Evolutionary conservation across 2,888 invertebrate species (phyloP).

Genomic region (Melitaea athalia): DNA sequence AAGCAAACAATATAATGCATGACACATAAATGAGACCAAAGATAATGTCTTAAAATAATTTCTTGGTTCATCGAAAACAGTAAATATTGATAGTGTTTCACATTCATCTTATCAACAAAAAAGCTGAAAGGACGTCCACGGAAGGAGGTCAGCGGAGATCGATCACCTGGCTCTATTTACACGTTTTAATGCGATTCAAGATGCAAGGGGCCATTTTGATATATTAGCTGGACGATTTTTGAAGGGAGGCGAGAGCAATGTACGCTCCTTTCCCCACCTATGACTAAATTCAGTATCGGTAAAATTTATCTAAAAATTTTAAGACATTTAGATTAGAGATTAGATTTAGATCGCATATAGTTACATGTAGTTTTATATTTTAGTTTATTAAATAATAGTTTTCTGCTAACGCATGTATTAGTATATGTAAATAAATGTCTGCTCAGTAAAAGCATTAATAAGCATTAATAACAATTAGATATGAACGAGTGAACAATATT

Average conservation of each 20-base stretch:
- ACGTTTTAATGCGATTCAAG: slow-evolving; percentile 28
- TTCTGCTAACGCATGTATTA: too few species aligned
- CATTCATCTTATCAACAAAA: slow-evolving; percentile 32
- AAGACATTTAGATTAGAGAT: too few species aligned
- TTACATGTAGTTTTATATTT: too few species aligned
- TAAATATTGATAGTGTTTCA: slow-evolving; percentile 25
- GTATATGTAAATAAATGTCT: too few species aligned
- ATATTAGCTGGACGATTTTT: neutral
- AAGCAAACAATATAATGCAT: neutral
- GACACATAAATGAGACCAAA: neutral
- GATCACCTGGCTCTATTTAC: slow-evolving; percentile 33
- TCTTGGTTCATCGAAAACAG: slow-evolving; percentile 7
- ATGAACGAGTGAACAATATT: too few species aligned
- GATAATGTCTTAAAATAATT: neutral
- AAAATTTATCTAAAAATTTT: too few species aligned
- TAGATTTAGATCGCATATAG: too few species aligned
- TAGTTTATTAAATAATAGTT: too few species aligned
- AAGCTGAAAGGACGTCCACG: slow-evolving; percentile 23
- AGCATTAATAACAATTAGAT: too few species aligned
- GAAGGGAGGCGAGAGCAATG: too few species aligned
- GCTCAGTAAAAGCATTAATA: too few species aligned
- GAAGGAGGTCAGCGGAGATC: slow-evolving; percentile 28
- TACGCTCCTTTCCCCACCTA: neutral
- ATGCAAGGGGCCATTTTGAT: slow-evolving; percentile 14
- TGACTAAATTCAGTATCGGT: neutral